Percentiles rank a stretch among this genome's conserved stretches.
Conservation (phyloP, 2,113 vertebrate genomes). For the Porphyrio hochstetteri region DNA sequence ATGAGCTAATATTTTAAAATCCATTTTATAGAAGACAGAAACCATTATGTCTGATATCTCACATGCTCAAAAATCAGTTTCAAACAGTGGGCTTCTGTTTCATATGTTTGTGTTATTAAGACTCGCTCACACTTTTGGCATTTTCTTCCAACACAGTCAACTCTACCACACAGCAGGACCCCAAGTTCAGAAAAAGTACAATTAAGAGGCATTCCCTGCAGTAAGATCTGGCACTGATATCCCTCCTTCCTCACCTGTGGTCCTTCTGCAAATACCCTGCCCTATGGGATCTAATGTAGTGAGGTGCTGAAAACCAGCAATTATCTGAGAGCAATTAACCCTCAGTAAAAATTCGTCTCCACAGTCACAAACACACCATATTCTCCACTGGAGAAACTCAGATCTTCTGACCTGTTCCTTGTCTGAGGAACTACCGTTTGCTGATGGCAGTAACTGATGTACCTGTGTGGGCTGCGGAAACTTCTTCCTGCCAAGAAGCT, state of each 20-base stretch:
- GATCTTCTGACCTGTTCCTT: background rate
- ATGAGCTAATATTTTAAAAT: background rate
- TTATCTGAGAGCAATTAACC: background rate
- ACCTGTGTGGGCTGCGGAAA: background rate
- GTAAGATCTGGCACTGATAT: background rate
- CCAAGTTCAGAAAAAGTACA: background rate
- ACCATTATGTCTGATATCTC: background rate
- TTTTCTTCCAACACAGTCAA: background rate
- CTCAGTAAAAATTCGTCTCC: background rate
- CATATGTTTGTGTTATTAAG: background rate
- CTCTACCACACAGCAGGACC: background rate
- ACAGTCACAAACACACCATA: background rate
- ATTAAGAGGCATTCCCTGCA: background rate
- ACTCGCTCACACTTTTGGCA: background rate
- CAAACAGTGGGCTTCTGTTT: background rate
- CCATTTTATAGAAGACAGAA: background rate
- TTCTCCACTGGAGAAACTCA: background rate
- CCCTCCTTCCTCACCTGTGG: rapidly evolving
- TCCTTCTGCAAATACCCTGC: background rate
- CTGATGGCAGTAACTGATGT: background rate
- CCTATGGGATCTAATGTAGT: background rate
- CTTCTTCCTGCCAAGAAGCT: background rate
- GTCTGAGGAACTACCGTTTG: background rate
- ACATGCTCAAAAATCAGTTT: background rate
- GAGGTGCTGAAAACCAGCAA: background rate